Evolutionary conservation across 2,113 vertebrate genomes (phyloP), one percentile per base, ranked within the genome.

Genomic region (Corydoras maculifer): DNA sequence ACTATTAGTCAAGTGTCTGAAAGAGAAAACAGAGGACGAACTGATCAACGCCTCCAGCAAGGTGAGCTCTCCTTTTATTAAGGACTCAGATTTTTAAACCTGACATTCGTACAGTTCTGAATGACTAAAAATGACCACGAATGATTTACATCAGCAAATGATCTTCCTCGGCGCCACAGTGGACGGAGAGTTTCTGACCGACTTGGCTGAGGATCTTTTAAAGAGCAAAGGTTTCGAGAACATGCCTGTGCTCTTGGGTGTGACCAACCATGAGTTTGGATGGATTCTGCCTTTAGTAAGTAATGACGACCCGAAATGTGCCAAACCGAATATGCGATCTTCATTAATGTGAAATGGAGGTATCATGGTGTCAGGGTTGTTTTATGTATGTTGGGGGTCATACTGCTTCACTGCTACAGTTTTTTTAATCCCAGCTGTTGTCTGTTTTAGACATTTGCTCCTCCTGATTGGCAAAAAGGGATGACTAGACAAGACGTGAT

Each of bases 231-330:
- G 89, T 8, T 82, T 93, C 65, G 59, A 81, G 4, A 79, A 83
- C 50, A 77, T 94, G 54, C 88, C 92, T 0, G 87, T 91, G 63
- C 82, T 93, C 73, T 62, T 91, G 58, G 91, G 92, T 18, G 70
- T 89, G 11, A 93, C 88, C 74, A 91, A 89, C 48, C 83, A 94
- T 65, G 92, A 94, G 74, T 91, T 82, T 60, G 85, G 91, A 58
- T 93, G 90, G 91, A 1, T 89, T 8, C 35, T 92, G 3, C 73
- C 84, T 78, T 49, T 77, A 83, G 86, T 83, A 66, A 77, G 76
- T 29, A 7, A 61, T 11, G n/a, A 7, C 7, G 6, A 57, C 6
- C 13, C 9, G 15, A 57, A n/a, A 57, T 53, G 5, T 3, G 51
- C 9, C 9, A 53, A 14, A 3, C 1, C 11, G 3, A 53, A 14